phyloP scores from a whole-genome alignment of 1,140 invertebrate genomes.

The Ceratina calcarata region DNA sequence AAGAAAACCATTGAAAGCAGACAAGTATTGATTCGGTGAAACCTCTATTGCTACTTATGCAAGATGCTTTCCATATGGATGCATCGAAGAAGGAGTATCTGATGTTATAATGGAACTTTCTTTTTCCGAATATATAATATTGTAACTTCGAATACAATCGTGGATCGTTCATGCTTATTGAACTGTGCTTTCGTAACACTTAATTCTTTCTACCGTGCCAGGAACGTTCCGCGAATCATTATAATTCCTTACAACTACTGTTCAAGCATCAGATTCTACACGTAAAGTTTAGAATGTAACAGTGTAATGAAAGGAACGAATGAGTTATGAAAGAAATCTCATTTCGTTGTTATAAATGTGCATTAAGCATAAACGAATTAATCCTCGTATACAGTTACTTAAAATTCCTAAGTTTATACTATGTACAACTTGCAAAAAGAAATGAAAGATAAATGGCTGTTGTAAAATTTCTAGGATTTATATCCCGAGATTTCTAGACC shows the following conservation, averaged over 20 bases:
- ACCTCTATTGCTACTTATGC: background rate
- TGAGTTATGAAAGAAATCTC: background rate
- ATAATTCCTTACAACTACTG: background rate
- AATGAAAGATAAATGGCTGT: no score
- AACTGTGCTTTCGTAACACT: background rate
- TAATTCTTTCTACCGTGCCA: background rate
- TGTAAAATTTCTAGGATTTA: no score
- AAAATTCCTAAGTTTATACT: background rate
- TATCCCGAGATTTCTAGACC: no score
- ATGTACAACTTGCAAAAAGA: no score
- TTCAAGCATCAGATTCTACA: background rate
- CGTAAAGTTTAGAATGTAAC: background rate
- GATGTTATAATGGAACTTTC: conserved; percentile 11
- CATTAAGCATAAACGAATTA: background rate
- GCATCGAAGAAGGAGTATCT: background rate
- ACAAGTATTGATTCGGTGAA: background rate
- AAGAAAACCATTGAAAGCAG: background rate
- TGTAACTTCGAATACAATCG: background rate
- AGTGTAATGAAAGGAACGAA: background rate
- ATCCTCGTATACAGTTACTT: background rate
- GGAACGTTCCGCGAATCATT: background rate
- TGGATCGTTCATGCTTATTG: conserved; percentile 5
- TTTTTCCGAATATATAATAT: conserved; percentile 8
- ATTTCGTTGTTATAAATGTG: background rate
- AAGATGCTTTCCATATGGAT: background rate